Percentiles rank a stretch among this genome's conserved stretches.
Conservation (phyloP, 2,113 vertebrate species). For the Takifugu bimaculatus region DNA sequence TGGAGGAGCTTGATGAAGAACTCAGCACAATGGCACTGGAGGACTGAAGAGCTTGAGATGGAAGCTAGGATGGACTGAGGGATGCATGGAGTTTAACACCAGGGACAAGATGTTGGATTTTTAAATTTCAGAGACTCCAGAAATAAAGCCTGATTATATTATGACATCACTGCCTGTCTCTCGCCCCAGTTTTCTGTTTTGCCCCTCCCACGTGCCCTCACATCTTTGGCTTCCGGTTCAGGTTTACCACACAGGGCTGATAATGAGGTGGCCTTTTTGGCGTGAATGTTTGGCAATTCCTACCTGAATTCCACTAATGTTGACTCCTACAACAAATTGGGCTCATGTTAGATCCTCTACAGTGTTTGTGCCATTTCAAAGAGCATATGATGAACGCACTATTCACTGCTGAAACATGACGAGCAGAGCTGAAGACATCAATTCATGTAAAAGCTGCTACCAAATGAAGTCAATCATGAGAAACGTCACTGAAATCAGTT, state of each 20-base stretch:
- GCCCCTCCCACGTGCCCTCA: not conserved
- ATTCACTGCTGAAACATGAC: not conserved
- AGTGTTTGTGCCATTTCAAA: too few species aligned
- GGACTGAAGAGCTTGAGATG: conserved; percentile 73
- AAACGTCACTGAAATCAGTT: conserved; percentile 10
- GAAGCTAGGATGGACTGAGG: conserved; percentile 34
- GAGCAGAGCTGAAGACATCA: not conserved
- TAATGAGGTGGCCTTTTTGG: conserved; percentile 11
- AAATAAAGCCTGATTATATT: conserved; percentile 61
- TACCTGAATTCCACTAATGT: not conserved
- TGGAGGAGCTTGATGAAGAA: conserved; percentile 97
- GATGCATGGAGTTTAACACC: conserved; percentile 56
- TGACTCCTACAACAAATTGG: too few species aligned
- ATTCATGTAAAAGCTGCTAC: not conserved
- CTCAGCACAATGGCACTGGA: conserved; percentile 92
- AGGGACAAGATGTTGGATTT: conserved; percentile 43
- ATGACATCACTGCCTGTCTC: conserved; percentile 54
- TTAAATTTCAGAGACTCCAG: conserved; percentile 59
- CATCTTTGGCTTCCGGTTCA: not conserved
- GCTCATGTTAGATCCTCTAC: too few species aligned
- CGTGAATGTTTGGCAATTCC: not conserved
- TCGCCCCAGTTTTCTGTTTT: conserved; percentile 26
- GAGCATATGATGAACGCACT: conserved; percentile 12
- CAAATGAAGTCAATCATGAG: not conserved
- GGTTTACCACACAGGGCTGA: not conserved